Base-by-base conservation (phyloP, 2,113 vertebrate species). In the Halcyon malimbica region DNA sequence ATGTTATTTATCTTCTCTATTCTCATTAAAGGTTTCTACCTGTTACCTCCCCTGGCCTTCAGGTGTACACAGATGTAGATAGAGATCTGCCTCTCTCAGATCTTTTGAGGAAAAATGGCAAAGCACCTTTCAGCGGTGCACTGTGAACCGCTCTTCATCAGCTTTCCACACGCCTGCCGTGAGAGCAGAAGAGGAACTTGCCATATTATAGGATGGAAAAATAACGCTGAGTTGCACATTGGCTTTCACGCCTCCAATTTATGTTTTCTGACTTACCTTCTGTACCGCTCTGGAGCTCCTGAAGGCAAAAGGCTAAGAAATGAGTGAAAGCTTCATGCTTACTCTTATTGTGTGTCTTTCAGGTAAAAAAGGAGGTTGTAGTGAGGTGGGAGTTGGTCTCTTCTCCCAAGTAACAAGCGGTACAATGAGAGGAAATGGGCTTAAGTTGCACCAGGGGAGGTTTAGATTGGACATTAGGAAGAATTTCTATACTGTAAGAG, bases 221-320 rank as follows among this genome's bases (percentile, higher is more conserved):
- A 78, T 24, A 80, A 87, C 87, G 94, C 96, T 83, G 97, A 96
- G 78, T 62, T 17, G n/a, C 75, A 79, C 90, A 11, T 57, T 75
- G 89, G 68, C 93, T 90, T 90, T 94, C 84, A 93, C 77, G 67
- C 93, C 76, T 93, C 94, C 86, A 87, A 71, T 95, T 93, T 85
- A 71, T 93, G 64, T 95, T 97, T 96, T 91, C 82, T 86, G 87
- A 80, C 76, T 95, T 95, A 75, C 37, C 87, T 94, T 84, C 91
- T 80, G 64, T 77, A 83, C 87, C 84, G 87, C 67, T 90, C 82
- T 87, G 91, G 89, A 97, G 79, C 89, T 94, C 91, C 77, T 96
- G 88, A 95, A 95, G 91, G 87, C 92, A 90, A 95, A 95, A 88
- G 87, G 54, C 59, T 94, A 56, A 74, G 59, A 94, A 95, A 63